Evolutionary conservation across 2,113 vertebrate genomes (phyloP).

Genomic region (Elaphurus davidianus): DNA sequence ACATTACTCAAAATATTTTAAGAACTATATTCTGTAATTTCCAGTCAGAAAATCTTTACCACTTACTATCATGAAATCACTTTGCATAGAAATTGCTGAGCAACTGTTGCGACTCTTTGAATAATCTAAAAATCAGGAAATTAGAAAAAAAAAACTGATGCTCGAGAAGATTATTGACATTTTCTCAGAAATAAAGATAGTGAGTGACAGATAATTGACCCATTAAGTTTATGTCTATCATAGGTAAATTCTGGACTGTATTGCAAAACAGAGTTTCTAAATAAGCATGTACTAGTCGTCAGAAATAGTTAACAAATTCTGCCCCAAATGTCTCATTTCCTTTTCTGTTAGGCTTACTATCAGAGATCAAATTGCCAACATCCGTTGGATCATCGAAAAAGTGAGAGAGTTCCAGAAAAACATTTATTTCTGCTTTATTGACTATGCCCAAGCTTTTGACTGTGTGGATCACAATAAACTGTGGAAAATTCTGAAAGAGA

Average conservation of each 20-base stretch:
- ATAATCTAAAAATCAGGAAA: neutral
- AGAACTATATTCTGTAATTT: conserved; percentile 3
- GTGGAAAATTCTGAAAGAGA: neutral
- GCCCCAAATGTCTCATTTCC: neutral
- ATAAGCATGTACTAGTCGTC: neutral
- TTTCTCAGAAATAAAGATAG: neutral
- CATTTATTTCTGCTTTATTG: neutral
- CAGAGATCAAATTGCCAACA: neutral
- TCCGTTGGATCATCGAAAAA: neutral
- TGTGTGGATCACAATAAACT: neutral
- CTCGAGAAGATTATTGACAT: neutral
- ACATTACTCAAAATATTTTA: neutral
- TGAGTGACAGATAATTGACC: neutral
- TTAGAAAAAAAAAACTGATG: neutral
- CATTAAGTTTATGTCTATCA: neutral
- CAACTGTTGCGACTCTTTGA: neutral
- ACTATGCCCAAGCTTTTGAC: neutral
- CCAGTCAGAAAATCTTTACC: neutral
- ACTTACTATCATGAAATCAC: neutral
- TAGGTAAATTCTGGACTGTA: neutral
- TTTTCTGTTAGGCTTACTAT: neutral
- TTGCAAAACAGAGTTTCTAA: neutral
- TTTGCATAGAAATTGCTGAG: neutral
- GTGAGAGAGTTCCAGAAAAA: neutral
- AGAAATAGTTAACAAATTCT: neutral